These are phyloP conservation scores for Chironomus riparius DNA, from an alignment of 2,888 invertebrate species.

Conservation along the genomic window DNA sequence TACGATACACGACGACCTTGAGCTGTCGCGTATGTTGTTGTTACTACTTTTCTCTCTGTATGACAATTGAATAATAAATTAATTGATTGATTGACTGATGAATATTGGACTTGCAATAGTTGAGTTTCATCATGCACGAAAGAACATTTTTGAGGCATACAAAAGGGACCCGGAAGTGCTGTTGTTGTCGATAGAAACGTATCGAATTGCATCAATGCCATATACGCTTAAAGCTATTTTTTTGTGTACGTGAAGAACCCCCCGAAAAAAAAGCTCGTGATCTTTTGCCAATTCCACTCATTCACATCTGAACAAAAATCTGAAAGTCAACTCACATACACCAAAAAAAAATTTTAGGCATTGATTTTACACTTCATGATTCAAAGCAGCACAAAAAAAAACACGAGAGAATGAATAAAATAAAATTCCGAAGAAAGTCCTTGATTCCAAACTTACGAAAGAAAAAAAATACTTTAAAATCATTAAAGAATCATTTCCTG, in stretches of 20 bases:
- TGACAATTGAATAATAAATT: no score
- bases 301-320: background rate
- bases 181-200: background rate
- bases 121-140: no score
- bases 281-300: background rate
- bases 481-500: slow-evolving; percentile 23
- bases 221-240: no score
- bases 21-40: background rate
- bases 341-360: background rate
- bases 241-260: background rate
- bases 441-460: slow-evolving; percentile 22
- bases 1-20: slow-evolving; percentile 4
- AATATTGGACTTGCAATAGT: no score
- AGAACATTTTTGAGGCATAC: no score
- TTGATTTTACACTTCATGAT: background rate
- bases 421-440: slow-evolving; percentile 15
- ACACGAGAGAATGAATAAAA: background rate
- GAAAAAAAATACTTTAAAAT: background rate
- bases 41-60: background rate
- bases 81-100: no score
- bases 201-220: background rate
- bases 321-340: background rate
- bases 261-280: background rate
- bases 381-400: background rate
- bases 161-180: no score